phyloP scores from a whole-genome alignment of 2,888 invertebrate species.

The Epinotia ramella region DNA sequence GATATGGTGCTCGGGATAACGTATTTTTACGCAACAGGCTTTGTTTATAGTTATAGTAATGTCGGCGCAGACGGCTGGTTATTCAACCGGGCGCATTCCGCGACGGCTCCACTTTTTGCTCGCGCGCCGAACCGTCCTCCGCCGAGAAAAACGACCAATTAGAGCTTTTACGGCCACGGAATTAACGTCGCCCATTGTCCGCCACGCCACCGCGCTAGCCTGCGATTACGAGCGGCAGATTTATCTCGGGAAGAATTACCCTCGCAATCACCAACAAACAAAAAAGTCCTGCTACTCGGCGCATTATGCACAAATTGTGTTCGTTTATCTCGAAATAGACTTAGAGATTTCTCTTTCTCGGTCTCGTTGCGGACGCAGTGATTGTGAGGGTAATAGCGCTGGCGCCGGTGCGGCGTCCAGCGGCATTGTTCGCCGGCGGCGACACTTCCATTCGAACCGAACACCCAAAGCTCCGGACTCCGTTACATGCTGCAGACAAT shows the following conservation, averaged over 20 bases:
- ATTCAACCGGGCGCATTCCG: slow-evolving; percentile 84
- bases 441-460: slow-evolving; percentile 35
- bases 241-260: slow-evolving; percentile 55
- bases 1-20: slow-evolving; percentile 72
- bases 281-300: slow-evolving; percentile 53
- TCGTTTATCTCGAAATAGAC: slow-evolving; percentile 64
- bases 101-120: slow-evolving; percentile 82
- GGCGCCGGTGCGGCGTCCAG: slow-evolving; percentile 69
- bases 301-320: slow-evolving; percentile 63
- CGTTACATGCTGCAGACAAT: slow-evolving; percentile 30
- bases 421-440: slow-evolving; percentile 61
- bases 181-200: slow-evolving; percentile 74
- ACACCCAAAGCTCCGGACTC: slow-evolving; percentile 16
- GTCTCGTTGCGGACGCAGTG: slow-evolving; percentile 56
- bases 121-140: slow-evolving; percentile 55
- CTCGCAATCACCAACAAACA: slow-evolving; percentile 60
- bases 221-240: slow-evolving; percentile 44
- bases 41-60: slow-evolving; percentile 74
- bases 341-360: slow-evolving; percentile 43
- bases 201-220: slow-evolving; percentile 55
- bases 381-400: slow-evolving; percentile 64
- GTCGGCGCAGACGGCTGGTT: slow-evolving; percentile 77
- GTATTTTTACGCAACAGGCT: slow-evolving; percentile 83
- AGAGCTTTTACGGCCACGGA: slow-evolving; percentile 76
- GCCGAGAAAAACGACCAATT: slow-evolving; percentile 72